Evolutionary conservation across 2,888 invertebrate genomes (phyloP).

Genomic region (Neocrepidodera transversa): DNA sequence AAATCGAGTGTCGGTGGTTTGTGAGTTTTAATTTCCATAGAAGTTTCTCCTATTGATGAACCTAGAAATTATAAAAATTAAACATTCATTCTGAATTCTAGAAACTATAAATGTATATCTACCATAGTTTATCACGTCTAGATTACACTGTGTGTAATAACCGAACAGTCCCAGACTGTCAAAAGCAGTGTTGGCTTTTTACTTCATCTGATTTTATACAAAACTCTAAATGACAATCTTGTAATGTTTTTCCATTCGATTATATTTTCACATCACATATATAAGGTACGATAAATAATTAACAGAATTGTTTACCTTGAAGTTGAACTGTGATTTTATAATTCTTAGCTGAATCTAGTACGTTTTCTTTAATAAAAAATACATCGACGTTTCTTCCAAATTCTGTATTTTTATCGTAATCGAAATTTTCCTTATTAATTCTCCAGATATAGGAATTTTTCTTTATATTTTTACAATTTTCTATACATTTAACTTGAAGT

Average conservation of each 20-base stretch:
- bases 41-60: constrained; percentile 6
- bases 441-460: constrained; percentile 22
- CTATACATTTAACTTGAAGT: constrained; percentile 22
- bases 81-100: background rate
- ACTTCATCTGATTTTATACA: too few relatives aligned
- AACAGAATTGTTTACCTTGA: constrained; percentile 15
- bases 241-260: too few relatives aligned
- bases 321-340: constrained; percentile 20
- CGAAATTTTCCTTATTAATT: constrained; percentile 8
- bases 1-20: constrained; percentile 17
- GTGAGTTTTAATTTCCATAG: constrained; percentile 18
- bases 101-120: too few relatives aligned
- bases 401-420: constrained; percentile 15
- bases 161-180: too few relatives aligned
- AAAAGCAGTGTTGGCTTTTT: too few relatives aligned
- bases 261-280: background rate
- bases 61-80: constrained; percentile 16
- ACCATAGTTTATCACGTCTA: too few relatives aligned
- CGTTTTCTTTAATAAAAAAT: constrained; percentile 21
- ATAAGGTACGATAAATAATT: background rate
- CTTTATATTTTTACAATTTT: constrained; percentile 15
- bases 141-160: too few relatives aligned
- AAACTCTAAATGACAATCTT: too few relatives aligned
- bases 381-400: constrained; percentile 12
- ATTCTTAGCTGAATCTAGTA: constrained; percentile 3